phyloP scores from a whole-genome alignment of 2,113 vertebrate genomes.

The Aramus guarauna region DNA sequence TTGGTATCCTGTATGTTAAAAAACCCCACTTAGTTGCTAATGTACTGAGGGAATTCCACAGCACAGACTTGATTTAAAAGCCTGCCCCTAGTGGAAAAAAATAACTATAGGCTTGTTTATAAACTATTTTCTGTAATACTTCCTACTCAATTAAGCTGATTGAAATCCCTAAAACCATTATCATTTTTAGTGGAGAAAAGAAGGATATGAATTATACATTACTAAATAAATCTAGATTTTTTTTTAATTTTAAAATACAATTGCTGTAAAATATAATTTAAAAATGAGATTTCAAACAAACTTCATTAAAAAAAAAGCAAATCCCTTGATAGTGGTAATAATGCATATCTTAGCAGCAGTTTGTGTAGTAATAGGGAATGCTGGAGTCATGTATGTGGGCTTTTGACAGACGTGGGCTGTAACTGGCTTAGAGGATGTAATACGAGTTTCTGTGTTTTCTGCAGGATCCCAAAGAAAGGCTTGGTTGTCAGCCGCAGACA shows the following conservation, averaged over 20 bases:
- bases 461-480: slow-evolving; percentile 97
- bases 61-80: background rate
- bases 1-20: background rate
- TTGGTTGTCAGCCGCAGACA: slow-evolving; percentile 92
- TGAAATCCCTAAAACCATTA: background rate
- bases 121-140: background rate
- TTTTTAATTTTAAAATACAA: background rate
- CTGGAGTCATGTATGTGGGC: background rate
- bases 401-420: background rate
- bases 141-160: background rate
- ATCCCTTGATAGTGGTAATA: background rate
- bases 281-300: background rate
- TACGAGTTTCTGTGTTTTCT: background rate
- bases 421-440: background rate
- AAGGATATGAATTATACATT: background rate
- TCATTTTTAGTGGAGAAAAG: background rate
- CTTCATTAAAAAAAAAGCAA: background rate
- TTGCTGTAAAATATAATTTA: background rate
- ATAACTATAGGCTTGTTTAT: background rate
- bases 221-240: background rate
- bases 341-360: background rate
- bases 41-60: background rate
- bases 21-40: background rate
- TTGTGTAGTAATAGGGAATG: background rate
- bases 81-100: background rate